phyloP scores from a whole-genome alignment of 2,113 vertebrate species.

The Pygoscelis adeliae region DNA sequence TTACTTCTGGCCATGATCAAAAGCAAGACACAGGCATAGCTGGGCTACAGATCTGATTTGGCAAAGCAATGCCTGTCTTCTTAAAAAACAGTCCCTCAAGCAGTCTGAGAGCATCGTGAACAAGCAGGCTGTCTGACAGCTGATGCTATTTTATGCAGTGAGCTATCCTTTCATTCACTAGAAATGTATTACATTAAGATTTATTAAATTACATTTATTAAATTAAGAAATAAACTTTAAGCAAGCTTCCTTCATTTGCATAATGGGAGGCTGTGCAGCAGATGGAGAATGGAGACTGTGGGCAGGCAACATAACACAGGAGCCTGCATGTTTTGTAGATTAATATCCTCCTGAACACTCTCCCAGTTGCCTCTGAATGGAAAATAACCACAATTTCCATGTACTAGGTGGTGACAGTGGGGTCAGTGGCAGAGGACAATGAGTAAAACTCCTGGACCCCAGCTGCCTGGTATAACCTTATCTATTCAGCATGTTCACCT shows the following conservation, averaged over 20 bases:
- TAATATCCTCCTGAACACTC: neutral
- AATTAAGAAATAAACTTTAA: conserved; percentile 63
- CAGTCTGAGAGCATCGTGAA: neutral
- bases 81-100: neutral
- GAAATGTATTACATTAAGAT: conserved; percentile 53
- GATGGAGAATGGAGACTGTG: conserved; percentile 44
- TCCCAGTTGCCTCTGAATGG: neutral
- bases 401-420: neutral
- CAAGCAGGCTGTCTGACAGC: conserved; percentile 6
- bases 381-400: conserved; percentile 5
- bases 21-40: neutral
- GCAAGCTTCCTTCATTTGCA: conserved; percentile 46
- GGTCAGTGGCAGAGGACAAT: neutral
- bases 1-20: neutral
- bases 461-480: neutral
- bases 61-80: neutral
- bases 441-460: neutral
- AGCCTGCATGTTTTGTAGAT: conserved; percentile 30
- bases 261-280: conserved; percentile 56
- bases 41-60: neutral
- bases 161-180: conserved; percentile 39
- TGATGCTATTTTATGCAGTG: conserved; percentile 49
- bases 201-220: conserved; percentile 67
- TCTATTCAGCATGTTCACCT: neutral
- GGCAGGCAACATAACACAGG: conserved; percentile 37